Evolutionary conservation across 2,888 invertebrate species (phyloP).

Genomic region (Heliconius hortense): DNA sequence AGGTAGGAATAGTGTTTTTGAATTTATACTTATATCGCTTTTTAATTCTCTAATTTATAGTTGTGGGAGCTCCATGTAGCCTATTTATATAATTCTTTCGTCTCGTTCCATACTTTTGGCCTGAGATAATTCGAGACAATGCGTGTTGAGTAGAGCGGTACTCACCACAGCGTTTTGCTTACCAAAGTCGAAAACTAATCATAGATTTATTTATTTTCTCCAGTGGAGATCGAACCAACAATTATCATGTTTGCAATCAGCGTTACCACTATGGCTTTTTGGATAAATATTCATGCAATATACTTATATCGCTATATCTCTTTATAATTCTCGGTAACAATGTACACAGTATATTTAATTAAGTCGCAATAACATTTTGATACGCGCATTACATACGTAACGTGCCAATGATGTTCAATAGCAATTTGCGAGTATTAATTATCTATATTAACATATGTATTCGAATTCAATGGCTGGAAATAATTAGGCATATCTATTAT

Average conservation of each 20-base stretch:
- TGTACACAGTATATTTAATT: slow-evolving; percentile 19
- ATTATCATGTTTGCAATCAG: neutral
- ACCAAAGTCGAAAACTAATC: neutral
- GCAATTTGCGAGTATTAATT: slow-evolving; percentile 59
- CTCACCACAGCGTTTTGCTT: neutral
- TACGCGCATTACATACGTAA: slow-evolving; percentile 26
- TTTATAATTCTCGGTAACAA: neutral
- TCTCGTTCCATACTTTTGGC: too few species aligned
- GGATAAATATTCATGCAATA: neutral
- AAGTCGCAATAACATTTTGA: slow-evolving; percentile 28
- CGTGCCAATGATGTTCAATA: slow-evolving; percentile 33
- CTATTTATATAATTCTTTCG: too few species aligned
- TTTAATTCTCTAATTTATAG: too few species aligned
- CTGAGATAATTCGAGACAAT: too few species aligned
- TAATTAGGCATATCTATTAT: slow-evolving; percentile 49
- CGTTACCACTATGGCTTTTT: neutral
- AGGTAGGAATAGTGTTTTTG: too few species aligned
- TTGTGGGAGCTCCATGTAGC: too few species aligned
- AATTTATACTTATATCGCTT: too few species aligned
- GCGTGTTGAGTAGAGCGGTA: neutral
- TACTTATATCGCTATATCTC: neutral
- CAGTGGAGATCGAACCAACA: neutral
- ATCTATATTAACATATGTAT: slow-evolving; percentile 56
- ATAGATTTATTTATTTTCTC: neutral
- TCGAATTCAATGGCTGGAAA: slow-evolving; percentile 51